A percentile compares a stretch with the other conserved stretches of the same genome.
Conservation (phyloP, 1,140 invertebrate genomes). For the Ooceraea biroi region DNA sequence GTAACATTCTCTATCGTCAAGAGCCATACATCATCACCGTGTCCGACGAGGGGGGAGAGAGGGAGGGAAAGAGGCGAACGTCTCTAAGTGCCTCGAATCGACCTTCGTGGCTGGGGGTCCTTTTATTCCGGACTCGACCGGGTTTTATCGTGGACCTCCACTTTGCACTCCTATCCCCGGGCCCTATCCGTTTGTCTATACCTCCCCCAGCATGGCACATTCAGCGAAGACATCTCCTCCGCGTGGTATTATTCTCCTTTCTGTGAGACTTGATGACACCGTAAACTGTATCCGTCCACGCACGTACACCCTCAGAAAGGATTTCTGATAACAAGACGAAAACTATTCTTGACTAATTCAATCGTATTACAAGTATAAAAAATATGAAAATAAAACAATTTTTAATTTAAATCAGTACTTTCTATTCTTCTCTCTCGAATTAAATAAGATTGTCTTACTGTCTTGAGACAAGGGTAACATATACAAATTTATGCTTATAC, state of each 20-base stretch:
- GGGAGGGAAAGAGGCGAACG: constrained; percentile 69
- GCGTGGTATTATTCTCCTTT: not conserved
- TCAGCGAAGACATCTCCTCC: constrained; percentile 26
- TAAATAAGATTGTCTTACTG: too few relatives aligned
- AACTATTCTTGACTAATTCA: too few relatives aligned
- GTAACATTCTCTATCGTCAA: constrained; percentile 75
- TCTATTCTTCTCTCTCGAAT: too few relatives aligned
- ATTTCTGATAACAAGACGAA: too few relatives aligned
- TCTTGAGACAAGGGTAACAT: too few relatives aligned
- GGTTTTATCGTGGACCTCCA: constrained; percentile 65
- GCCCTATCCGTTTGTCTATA: constrained; percentile 39
- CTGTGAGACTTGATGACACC: not conserved
- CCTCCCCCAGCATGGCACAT: constrained; percentile 11
- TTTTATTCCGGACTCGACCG: constrained; percentile 69
- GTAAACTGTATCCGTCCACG: not conserved
- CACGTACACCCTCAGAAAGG: too few relatives aligned
- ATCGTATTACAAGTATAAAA: too few relatives aligned
- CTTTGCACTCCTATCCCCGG: constrained; percentile 46
- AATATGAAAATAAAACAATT: too few relatives aligned
- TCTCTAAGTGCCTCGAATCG: constrained; percentile 80
- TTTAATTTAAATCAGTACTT: too few relatives aligned
- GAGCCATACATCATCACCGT: constrained; percentile 83
- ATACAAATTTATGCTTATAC: too few relatives aligned
- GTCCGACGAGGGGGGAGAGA: constrained; percentile 62
- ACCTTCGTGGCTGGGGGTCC: constrained; percentile 66